Conservation (phyloP, 2,797 vertebrate species). For the Pseudocheirus occidentalis region DNA sequence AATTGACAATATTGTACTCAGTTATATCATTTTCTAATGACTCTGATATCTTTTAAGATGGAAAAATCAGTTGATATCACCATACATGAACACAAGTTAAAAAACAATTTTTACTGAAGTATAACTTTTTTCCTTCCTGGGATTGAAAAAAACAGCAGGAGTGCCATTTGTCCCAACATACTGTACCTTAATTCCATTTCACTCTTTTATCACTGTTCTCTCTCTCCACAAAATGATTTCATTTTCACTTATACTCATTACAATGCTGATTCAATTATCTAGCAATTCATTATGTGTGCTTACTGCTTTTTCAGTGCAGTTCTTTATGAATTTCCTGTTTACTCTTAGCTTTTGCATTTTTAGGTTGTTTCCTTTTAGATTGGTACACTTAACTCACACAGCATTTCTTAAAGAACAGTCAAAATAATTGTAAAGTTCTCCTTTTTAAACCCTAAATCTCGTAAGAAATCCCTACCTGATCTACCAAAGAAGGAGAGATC, state of each 20-base stretch:
- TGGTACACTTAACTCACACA: neutral
- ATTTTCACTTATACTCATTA: slow-evolving; percentile 3
- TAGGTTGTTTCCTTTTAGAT: slow-evolving; percentile 1
- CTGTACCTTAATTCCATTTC: neutral
- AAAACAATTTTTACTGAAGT: neutral
- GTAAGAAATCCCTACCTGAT: neutral
- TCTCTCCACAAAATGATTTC: neutral
- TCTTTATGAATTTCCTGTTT: neutral
- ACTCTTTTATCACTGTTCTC: neutral
- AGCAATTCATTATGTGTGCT: neutral
- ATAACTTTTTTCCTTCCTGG: neutral
- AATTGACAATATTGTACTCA: neutral
- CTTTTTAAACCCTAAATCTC: neutral
- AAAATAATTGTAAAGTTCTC: slow-evolving; percentile 21
- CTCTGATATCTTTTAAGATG: neutral
- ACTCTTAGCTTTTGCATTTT: neutral
- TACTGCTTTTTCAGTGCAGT: slow-evolving; percentile 1
- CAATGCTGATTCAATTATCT: neutral
- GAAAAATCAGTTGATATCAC: neutral
- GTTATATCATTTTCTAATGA: neutral
- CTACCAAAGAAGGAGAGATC: neutral
- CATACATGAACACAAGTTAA: neutral
- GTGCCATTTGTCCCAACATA: neutral
- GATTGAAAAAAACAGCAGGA: neutral
- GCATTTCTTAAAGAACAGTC: slow-evolving; percentile 26